These are phyloP conservation scores for Cosmorhoe ocellata DNA, from an alignment of 2,888 invertebrate species.

Conservation along the genomic window DNA sequence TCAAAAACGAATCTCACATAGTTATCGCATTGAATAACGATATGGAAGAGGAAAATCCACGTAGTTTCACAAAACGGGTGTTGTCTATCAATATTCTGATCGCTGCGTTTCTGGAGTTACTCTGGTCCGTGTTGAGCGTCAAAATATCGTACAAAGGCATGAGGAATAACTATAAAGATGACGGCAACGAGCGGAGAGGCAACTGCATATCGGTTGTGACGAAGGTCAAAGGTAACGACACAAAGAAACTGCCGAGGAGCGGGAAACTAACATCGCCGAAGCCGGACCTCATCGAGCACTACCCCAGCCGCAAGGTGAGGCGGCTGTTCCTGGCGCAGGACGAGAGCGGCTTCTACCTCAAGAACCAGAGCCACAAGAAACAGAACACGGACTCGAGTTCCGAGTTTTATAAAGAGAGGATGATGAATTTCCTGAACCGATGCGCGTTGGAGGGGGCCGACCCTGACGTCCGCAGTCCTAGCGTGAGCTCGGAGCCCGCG, in stretches of 20 bases:
- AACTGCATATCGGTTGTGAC: conserved; percentile 80
- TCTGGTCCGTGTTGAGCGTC: conserved; percentile 84
- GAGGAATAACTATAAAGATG: conserved; percentile 83
- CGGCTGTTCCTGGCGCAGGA: conserved; percentile 74
- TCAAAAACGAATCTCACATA: conserved; percentile 67
- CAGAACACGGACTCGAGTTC: conserved; percentile 67
- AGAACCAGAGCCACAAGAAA: conserved; percentile 71
- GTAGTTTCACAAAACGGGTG: conserved; percentile 69
- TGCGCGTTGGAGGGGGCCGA: conserved; percentile 68
- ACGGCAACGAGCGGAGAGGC: conserved; percentile 66
- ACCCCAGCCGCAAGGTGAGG: conserved; percentile 79
- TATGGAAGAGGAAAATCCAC: conserved; percentile 43
- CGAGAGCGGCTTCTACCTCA: conserved; percentile 69
- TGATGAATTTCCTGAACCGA: conserved; percentile 71
- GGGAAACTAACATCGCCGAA: conserved; percentile 69
- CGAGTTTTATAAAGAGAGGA: conserved; percentile 73
- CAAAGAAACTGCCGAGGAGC: conserved; percentile 63
- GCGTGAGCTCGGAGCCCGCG: conserved; percentile 59
- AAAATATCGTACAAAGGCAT: conserved; percentile 84
- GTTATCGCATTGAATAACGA: conserved; percentile 55
- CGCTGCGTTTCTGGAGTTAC: conserved; percentile 79
- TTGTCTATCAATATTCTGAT: conserved; percentile 83
- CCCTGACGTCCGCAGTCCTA: conserved; percentile 57
- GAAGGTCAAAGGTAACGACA: conserved; percentile 79
- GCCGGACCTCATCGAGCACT: conserved; percentile 80